A percentile compares a stretch with the other conserved stretches of the same genome.
phyloP scores from a whole-genome alignment of 2,888 invertebrate genomes.

The Stenurella melanura region DNA sequence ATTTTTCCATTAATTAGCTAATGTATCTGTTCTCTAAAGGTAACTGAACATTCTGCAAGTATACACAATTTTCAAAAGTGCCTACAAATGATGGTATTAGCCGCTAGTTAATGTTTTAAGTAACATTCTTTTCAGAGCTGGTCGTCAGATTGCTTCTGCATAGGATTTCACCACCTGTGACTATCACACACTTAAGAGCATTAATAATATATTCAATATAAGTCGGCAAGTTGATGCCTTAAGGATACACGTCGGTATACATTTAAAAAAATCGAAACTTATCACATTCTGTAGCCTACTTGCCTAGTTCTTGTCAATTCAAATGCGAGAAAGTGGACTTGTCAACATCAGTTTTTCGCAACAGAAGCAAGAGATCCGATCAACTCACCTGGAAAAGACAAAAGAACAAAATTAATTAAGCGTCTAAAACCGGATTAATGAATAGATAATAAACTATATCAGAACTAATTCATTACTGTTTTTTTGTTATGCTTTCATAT shows the following conservation, averaged over 20 bases:
- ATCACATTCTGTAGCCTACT: conserved; percentile 25
- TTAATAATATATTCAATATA: conserved; percentile 2
- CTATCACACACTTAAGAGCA: background rate
- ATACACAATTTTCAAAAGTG: background rate
- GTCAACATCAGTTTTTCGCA: conserved; percentile 12
- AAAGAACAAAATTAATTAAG: conserved; percentile 19
- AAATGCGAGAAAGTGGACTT: conserved; percentile 27
- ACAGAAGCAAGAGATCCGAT: background rate
- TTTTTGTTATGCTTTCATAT: background rate
- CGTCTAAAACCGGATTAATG: background rate
- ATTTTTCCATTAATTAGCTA: background rate
- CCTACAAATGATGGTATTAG: background rate
- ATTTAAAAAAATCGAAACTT: conserved; percentile 20
- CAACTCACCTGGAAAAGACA: conserved; percentile 37
- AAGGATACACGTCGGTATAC: background rate
- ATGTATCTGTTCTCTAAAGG: background rate
- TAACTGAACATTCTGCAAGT: background rate
- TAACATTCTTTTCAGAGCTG: background rate
- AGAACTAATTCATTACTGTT: background rate
- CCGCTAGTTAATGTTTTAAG: background rate
- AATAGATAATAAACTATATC: background rate
- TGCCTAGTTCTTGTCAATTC: conserved; percentile 28
- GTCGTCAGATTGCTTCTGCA: background rate
- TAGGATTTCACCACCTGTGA: background rate
- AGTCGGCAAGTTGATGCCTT: background rate